These are phyloP conservation scores for Perognathus longimembris DNA, from an alignment of 2,113 vertebrate species.

Conservation along the genomic window DNA sequence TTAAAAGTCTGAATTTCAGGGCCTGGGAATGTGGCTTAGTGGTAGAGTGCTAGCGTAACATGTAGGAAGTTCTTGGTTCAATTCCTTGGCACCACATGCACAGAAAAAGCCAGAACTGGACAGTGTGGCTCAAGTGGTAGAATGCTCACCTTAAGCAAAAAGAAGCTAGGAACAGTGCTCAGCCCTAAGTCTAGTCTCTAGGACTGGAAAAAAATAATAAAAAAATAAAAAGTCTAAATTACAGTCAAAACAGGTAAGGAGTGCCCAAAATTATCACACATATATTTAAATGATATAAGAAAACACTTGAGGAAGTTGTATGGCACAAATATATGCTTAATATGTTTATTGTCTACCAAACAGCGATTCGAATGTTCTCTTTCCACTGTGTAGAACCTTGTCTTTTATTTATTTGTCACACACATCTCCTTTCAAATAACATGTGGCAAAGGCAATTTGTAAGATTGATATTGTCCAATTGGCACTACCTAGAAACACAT, in stretches of 20 bases:
- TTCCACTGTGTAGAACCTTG: neutral
- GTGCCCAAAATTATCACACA: conserved; percentile 53
- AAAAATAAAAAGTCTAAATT: conserved; percentile 77
- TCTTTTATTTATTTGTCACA: neutral
- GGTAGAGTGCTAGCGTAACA: too few relatives aligned
- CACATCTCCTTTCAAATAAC: conserved; percentile 21
- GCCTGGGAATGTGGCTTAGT: too few relatives aligned
- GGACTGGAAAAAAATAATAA: too few relatives aligned
- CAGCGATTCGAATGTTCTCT: conserved; percentile 62
- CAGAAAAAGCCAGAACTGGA: too few relatives aligned
- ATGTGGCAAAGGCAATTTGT: conserved; percentile 45
- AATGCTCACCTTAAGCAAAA: too few relatives aligned
- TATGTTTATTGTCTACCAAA: conserved; percentile 44
- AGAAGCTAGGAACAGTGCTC: too few relatives aligned
- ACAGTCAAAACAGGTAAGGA: conserved; percentile 40
- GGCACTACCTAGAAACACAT: conserved; percentile 52
- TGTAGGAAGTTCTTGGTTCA: too few relatives aligned
- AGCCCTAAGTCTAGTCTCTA: too few relatives aligned
- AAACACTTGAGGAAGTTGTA: conserved; percentile 67
- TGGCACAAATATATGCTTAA: conserved; percentile 17
- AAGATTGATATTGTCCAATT: conserved; percentile 61
- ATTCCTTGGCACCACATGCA: too few relatives aligned
- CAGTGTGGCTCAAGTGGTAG: too few relatives aligned
- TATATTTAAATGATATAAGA: conserved; percentile 76
- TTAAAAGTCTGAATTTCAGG: conserved; percentile 76